Base-by-base conservation (phyloP, 2,888 invertebrate species). In the Cosmorhoe ocellata region DNA sequence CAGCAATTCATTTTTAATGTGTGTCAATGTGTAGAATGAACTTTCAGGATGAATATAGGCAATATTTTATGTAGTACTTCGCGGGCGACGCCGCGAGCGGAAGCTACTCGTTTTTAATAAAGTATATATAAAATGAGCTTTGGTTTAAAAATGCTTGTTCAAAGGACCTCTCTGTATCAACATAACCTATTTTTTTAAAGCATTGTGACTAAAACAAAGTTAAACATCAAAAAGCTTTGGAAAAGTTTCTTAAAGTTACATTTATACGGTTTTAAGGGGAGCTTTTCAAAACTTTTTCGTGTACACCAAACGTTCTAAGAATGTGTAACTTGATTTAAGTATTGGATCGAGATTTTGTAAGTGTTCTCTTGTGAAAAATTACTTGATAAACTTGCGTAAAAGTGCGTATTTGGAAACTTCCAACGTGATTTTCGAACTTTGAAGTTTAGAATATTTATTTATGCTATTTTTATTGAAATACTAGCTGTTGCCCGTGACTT, bases 191-290 rank as follows among this genome's bases (percentile, higher is more conserved):
- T n/a, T n/a, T n/a, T n/a, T 39, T 33, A 9, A 7, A n/a, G 8
- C 39, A 45, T 45, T 37, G 9, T 32, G 32, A 12, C 27, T 1
- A 11, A 36, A 40, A 24, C 36, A 26, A 10, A 11, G 11, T 7
- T 10, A 39, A 51, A 18, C 40, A 24, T 27, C 37, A 24, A 50
- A 18, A 18, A 18, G 8, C 11, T 33, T 13, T 12, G 43, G 36
- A 50, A 49, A 50, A 50, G 18, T 32, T 18, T 4, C 13, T 36
- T 33, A 30, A 42, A 42, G 46, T 24, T 24, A 42, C 46, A 38
- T 47, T 51, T 52, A 46, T 49, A 39, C 48, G 51, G 45, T 41
- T 38, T 38, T 38, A 33, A 45, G 44, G 36, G 32, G 10, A 12
- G 48, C 32, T 42, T 56, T 51, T 51, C 42, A 28, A 13, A 43